Percentiles rank a stretch among this genome's conserved stretches.
phyloP scores from a whole-genome alignment of 2,888 invertebrate species.

The Hirtodrosophila confusa region DNA sequence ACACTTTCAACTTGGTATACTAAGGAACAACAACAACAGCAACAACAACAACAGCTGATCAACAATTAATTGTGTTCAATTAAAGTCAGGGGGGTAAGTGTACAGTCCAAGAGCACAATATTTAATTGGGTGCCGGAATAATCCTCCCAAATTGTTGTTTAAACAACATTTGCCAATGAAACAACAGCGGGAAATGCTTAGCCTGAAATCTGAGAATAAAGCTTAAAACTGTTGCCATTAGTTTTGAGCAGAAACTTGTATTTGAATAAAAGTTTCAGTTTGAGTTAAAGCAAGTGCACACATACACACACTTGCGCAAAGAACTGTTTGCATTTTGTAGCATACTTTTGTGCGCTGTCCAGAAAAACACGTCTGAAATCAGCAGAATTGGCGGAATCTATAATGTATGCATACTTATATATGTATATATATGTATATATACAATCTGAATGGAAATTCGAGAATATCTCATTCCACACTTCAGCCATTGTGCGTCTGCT shows the following conservation, averaged over 20 bases:
- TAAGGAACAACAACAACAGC: slow-evolving; percentile 8
- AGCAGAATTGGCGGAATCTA: slow-evolving; percentile 1
- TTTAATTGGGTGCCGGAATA: slow-evolving; percentile 5
- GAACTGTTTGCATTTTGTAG: not conserved
- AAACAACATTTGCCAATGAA: not conserved
- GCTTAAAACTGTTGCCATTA: too few species aligned
- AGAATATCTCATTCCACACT: not conserved
- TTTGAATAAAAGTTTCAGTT: too few species aligned
- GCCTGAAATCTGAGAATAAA: too few species aligned
- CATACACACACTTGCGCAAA: too few species aligned
- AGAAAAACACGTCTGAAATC: not conserved
- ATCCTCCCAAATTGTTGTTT: slow-evolving; percentile 2
- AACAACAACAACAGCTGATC: slow-evolving; percentile 10
- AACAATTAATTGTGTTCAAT: slow-evolving; percentile 25
- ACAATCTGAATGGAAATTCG: slow-evolving; percentile 3
- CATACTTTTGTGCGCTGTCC: slow-evolving; percentile 28
- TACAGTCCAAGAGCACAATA: slow-evolving; percentile 5
- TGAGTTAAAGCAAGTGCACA: too few species aligned
- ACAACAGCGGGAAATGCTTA: slow-evolving; percentile 2
- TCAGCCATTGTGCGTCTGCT: slow-evolving; percentile 9
- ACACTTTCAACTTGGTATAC: slow-evolving; percentile 1
- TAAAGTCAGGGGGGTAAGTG: slow-evolving; percentile 5
- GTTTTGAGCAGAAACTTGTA: too few species aligned
- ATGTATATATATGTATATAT: slow-evolving; percentile 1
- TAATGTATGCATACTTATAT: not conserved